Evolutionary conservation across 2,888 invertebrate species (phyloP).

Genomic region (Thumatha senex): DNA sequence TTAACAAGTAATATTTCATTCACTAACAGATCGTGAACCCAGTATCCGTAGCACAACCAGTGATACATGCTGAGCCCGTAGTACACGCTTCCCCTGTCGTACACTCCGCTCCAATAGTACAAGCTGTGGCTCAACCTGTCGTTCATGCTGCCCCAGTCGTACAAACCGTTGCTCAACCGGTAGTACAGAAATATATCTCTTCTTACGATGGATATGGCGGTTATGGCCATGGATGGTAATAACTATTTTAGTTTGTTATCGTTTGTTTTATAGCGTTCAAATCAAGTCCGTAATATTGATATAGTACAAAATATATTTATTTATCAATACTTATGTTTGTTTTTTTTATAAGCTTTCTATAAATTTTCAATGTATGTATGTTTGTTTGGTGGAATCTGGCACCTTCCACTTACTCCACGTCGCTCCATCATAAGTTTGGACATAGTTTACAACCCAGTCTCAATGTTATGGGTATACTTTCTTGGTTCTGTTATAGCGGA

Average conservation of each 20-base stretch:
- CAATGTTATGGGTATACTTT: too few species aligned
- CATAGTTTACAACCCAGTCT: too few species aligned
- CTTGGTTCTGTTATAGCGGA: too few species aligned
- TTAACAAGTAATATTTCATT: background rate
- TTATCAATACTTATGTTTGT: conserved; percentile 49
- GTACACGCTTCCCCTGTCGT: conserved; percentile 37
- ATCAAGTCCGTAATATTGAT: conserved; percentile 64
- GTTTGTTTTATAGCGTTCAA: conserved; percentile 59
- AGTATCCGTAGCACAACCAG: conserved; percentile 39
- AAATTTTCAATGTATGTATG: too few species aligned
- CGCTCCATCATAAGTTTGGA: too few species aligned
- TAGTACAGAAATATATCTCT: conserved; percentile 47
- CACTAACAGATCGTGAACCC: conserved; percentile 54
- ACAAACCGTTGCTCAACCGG: conserved; percentile 58
- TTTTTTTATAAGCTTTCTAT: conserved; percentile 18
- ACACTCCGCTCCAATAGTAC: conserved; percentile 40
- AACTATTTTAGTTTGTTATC: background rate
- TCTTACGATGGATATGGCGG: conserved; percentile 34
- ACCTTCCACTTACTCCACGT: too few species aligned
- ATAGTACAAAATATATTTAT: conserved; percentile 64
- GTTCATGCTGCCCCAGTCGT: conserved; percentile 42
- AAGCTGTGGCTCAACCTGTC: conserved; percentile 46
- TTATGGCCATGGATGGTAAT: conserved; percentile 66
- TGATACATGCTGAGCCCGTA: conserved; percentile 35
- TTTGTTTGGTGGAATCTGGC: too few species aligned